Evolutionary conservation across 2,113 vertebrate genomes (phyloP), one percentile per base, ranked within the genome.

Genomic region (Podilymbus podiceps): DNA sequence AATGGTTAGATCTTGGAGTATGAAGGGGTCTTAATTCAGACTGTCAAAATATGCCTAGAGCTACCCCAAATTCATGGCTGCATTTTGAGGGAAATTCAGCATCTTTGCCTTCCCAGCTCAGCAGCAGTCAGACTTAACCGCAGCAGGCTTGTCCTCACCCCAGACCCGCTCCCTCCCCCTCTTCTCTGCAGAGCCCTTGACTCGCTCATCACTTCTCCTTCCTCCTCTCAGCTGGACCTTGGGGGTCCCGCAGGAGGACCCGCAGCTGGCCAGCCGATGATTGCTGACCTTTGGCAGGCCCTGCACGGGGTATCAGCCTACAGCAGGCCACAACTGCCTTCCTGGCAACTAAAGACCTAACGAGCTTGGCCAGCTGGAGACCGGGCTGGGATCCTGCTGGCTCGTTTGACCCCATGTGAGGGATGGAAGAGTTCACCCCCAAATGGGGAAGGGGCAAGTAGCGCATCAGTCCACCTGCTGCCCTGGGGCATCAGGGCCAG

Each of bases 291-390:
- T 75, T 82, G 86, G 86, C 89, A 95, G 47, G 87, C 76, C 67
- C 76, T 75, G 60, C 49, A 10, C 1, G 0, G 66, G 40, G 11
- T 87, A 40, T 90, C 77, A 87, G 73, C 62, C 80, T 72, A 78
- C 93, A 97, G 91, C 94, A 89, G 95, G 91, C 77, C 89, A 75
- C 89, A 92, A 74, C 76, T 94, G 94, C 77, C 56, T 71, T 69
- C 47, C 82, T 86, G 96, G 91, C 94, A 97, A 49, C 90, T 88
- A 30, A 85, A 90, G 53, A n/a, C n/a, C 30, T 94, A 69, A 73
- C n/a, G 77, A 95, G 52, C 40, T 40, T 84, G 86, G 38, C 91
- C 89, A 94, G 83, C 77, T 95, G 93, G 79, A 71, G 68, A 2
- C 27, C 44, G 79, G 63, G 72, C 79, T 90, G 35, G 35, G 74